Base-by-base conservation (phyloP, 2,888 invertebrate species). In the Eupithecia subfuscata region DNA sequence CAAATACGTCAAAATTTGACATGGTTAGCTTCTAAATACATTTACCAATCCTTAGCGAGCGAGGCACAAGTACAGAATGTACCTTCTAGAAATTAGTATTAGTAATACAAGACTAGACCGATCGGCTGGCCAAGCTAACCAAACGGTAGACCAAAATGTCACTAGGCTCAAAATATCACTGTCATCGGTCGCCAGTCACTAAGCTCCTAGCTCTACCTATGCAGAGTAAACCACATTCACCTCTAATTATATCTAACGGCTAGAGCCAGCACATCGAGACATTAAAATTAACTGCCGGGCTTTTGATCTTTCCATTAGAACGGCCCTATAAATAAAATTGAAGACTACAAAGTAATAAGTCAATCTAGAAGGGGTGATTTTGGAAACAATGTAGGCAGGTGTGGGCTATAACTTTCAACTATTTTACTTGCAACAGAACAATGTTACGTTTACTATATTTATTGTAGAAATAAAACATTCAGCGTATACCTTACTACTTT, bases 291-390 rank as follows among this genome's bases (percentile, higher is more conserved):
- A 94, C 93, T 92, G 89, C 90, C 87, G 88, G 85, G 87, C 93
- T 89, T 95, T 94, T 95, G 94, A 95, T 95, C 94, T 95, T 94
- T 94, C 93, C 94, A 94, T 94, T 94, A 94, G 91, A 88, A 88
- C 89, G 89, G 83, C 84, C 84, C 92, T 93, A 91, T 93, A 93
- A 92, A 94, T 92, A 92, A 85, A 86, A 85, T 86, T 87, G 86
- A 87, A 88, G 83, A 88, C 83, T 84, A 87, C 85, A 84, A 86
- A 84, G 88, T 89, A 89, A 90, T 92, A 90, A 91, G 89, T 91
- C 91, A 90, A 92, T 92, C 85, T 81, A 34, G 68, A 86, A 85
- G 85, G 84, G 83, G 80, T 80, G 79, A 83, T 83, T 83, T 85
- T 86, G 79, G 82, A 86, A 88, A 90, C 88, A 90, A 88, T 88